A percentile compares a stretch with the other conserved stretches of the same genome.
Conservation (phyloP, 2,113 vertebrate genomes). For the Nestor notabilis region DNA sequence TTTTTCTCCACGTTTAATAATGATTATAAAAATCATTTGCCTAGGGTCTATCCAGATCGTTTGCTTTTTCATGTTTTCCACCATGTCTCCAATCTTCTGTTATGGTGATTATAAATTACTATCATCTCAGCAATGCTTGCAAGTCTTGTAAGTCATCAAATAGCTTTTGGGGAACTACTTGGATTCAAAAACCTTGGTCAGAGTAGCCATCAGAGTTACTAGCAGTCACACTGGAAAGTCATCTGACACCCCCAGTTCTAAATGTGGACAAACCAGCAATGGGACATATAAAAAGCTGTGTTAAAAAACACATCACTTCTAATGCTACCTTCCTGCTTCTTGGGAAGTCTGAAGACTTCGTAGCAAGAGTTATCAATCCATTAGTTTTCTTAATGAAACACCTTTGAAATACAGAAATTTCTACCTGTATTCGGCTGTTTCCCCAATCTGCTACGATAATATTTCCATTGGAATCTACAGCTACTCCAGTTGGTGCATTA, state of each 20-base stretch:
- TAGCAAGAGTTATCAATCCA: neutral
- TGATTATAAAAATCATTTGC: neutral
- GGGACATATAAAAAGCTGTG: neutral
- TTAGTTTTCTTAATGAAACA: neutral
- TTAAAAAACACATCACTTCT: neutral
- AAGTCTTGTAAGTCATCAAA: neutral
- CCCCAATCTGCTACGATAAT: conserved; percentile 99
- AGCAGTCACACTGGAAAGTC: neutral
- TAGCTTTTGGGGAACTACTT: neutral
- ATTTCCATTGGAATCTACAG: conserved; percentile 94
- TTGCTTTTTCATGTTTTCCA: neutral
- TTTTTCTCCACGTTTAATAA: neutral
- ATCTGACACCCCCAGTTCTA: neutral
- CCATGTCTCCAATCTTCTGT: neutral
- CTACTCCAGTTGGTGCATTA: conserved; percentile 97
- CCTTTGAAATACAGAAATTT: neutral
- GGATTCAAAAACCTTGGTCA: neutral
- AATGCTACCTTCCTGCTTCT: neutral
- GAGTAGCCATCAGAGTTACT: neutral
- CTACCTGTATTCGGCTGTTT: conserved; percentile 97
- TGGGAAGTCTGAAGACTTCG: neutral
- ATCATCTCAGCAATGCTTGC: neutral
- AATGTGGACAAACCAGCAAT: neutral
- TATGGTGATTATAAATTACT: neutral
- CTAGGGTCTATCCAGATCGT: neutral